Evolutionary conservation across 2,113 vertebrate species (phyloP).

Genomic region (Alexandromys fortis): DNA sequence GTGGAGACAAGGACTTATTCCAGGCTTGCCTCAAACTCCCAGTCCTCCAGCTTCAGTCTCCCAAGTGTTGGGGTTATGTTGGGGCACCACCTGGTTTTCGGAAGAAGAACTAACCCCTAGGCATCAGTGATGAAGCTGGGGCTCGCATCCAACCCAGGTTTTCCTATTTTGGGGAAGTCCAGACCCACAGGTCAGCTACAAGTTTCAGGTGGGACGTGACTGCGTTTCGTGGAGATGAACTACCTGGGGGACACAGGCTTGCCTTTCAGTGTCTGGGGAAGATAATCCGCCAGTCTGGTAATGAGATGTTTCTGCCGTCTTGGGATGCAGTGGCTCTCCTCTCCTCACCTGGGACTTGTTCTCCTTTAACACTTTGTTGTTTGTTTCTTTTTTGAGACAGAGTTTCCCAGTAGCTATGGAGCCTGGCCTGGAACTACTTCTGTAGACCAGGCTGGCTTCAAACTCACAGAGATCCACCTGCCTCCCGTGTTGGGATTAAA

Average conservation of each 20-base stretch:
- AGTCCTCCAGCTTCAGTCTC: background rate
- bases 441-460: background rate
- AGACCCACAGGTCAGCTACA: background rate
- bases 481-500: no score
- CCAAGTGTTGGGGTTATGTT: background rate
- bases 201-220: background rate
- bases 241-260: background rate
- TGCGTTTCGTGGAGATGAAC: background rate
- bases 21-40: background rate
- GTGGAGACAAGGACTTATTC: no score
- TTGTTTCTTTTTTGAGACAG: background rate
- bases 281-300: background rate
- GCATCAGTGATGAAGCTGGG: background rate
- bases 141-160: background rate
- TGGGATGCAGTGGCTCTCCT: background rate
- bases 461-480: background rate
- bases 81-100: background rate
- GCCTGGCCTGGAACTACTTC: no score
- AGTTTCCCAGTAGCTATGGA: background rate
- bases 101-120: background rate
- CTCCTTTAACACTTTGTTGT: background rate
- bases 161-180: background rate
- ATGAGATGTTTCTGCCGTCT: background rate
- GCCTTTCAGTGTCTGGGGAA: background rate
- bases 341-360: background rate